Conservation (phyloP, 2,888 invertebrate genomes). For the Latrodectus elegans region DNA sequence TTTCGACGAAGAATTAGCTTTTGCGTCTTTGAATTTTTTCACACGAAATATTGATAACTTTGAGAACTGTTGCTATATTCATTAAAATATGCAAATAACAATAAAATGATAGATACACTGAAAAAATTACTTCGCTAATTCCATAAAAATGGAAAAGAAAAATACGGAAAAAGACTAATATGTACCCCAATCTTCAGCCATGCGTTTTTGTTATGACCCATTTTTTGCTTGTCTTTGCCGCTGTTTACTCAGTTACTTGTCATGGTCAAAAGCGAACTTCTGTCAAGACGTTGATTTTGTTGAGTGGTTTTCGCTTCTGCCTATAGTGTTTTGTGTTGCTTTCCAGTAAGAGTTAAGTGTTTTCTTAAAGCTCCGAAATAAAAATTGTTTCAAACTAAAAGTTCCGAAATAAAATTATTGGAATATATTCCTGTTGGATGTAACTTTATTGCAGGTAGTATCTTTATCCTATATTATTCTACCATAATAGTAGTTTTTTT, state of each 20-base stretch:
- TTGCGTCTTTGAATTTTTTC: too few relatives aligned
- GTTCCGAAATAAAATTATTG: neutral
- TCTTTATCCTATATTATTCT: neutral
- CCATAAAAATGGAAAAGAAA: conserved; percentile 7
- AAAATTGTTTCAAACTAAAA: neutral
- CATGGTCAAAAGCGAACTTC: neutral
- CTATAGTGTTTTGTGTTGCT: neutral
- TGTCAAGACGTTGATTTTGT: neutral
- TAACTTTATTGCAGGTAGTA: neutral
- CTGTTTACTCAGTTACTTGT: conserved; percentile 45
- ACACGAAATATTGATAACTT: too few relatives aligned
- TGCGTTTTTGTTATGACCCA: conserved; percentile 42
- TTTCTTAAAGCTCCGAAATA: too few relatives aligned
- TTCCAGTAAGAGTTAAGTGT: too few relatives aligned
- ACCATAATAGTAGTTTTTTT: neutral
- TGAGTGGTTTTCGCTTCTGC: neutral
- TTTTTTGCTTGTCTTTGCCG: conserved; percentile 26
- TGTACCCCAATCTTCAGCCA: conserved; percentile 24
- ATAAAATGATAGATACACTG: neutral
- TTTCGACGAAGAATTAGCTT: too few relatives aligned
- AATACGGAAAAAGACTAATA: conserved; percentile 19
- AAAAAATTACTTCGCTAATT: conserved; percentile 6
- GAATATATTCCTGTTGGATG: neutral
- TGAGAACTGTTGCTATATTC: too few relatives aligned
- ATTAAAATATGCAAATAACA: too few relatives aligned